These are phyloP conservation scores for Drosophila insularis DNA, from an alignment of 1,140 invertebrate genomes.

Conservation along the genomic window DNA sequence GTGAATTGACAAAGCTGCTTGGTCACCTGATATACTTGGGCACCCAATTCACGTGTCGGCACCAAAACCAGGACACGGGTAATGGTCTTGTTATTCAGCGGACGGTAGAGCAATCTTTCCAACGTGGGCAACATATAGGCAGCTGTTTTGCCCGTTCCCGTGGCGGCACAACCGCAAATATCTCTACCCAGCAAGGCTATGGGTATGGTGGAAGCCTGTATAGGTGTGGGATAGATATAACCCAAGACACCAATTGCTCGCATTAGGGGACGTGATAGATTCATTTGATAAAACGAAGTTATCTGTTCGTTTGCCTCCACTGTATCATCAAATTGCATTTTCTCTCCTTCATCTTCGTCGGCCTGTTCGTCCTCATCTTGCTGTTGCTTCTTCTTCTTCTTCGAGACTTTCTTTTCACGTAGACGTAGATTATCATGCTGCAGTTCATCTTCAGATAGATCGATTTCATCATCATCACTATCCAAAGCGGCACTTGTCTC, in stretches of 20 bases:
- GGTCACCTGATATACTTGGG: constrained; percentile 95
- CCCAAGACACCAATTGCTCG: constrained; percentile 94
- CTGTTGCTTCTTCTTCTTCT: constrained; percentile 84
- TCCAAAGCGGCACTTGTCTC: constrained; percentile 60
- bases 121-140: constrained; percentile 99
- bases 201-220: constrained; percentile 97
- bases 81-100: constrained; percentile 85
- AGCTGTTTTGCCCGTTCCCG: constrained; percentile 99
- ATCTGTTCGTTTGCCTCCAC: constrained; percentile 86
- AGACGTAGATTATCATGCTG: constrained; percentile 87
- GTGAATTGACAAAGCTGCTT: constrained; percentile 95
- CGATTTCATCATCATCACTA: constrained; percentile 78
- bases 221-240: constrained; percentile 97
- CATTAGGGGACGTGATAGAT: constrained; percentile 93
- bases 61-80: constrained; percentile 96
- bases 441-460: constrained; percentile 88
- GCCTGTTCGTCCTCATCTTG: constrained; percentile 81
- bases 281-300: constrained; percentile 95
- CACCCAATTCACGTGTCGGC: constrained; percentile 97
- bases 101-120: constrained; percentile 94
- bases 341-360: constrained; percentile 84
- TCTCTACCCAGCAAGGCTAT: constrained; percentile 91
- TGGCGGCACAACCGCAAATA: constrained; percentile 86
- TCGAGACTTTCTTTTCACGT: constrained; percentile 84
- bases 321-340: constrained; percentile 90